Base-by-base conservation (phyloP, 2,797 vertebrate genomes). In the Megaceryle alcyon region DNA sequence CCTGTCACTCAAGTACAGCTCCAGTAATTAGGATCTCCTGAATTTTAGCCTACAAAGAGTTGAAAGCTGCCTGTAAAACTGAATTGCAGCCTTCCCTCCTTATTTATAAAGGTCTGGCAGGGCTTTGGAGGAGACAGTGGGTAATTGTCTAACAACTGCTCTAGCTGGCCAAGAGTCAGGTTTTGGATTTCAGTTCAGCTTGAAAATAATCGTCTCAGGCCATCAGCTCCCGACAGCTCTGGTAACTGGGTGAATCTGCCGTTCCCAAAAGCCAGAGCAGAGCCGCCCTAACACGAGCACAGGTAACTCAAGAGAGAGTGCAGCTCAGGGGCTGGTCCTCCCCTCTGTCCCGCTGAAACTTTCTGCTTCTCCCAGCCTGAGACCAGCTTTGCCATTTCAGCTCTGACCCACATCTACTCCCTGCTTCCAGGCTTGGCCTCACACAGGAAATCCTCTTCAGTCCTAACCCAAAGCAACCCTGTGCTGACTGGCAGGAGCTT, bases 111-210 rank as follows among this genome's bases (percentile, higher is more conserved):
- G 79, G 63, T 31, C 91, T 96, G 93, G 71, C 64, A 53, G 54
- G 69, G 49, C 72, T 68, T 11, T 25, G 83, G 75, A 86, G 88
- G 91, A 92, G 88, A 94, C 94, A 96, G 71, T 81, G 82, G 84
- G 86, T 64, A 87, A 97, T 90, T 96, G 96, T 95, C 84, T 93
- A 57, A 46, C 65, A 86, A 39, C 56, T 15, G 15, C 75, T 78
- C 60, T 9, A 7, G 33, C 90, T 72, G 92, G 84, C 88, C 78
- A 29, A 41, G 73, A 73, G 82, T 73, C 86, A 85, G 88, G 90
- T 82, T 88, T 96, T 91, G 78, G 82, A 73, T 96, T 97, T 94
- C 96, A 82, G 64, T 76, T 79, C 75, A 75, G 88, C 88, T 88
- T 79, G 90, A 73, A 91, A 91, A 87, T 85, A 95, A 96, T 94